Percentiles rank a stretch among this genome's conserved stretches.
Evolutionary conservation across 2,113 vertebrate genomes (phyloP).

Genomic region (Cyrtonyx montezumae): DNA sequence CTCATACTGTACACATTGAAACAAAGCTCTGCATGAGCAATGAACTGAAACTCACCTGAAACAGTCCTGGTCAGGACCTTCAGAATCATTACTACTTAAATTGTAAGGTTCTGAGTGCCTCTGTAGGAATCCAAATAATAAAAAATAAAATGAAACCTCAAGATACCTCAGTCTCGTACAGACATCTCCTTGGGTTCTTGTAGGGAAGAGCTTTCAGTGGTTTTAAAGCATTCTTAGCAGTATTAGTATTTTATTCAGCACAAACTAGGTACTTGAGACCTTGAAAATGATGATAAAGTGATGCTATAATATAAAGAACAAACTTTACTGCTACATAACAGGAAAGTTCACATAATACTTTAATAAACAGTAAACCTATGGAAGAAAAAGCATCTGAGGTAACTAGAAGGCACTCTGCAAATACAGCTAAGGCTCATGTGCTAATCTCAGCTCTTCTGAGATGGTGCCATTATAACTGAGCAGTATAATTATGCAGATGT

Average conservation of each 20-base stretch:
- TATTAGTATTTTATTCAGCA: not conserved
- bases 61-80: not conserved
- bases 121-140: not conserved
- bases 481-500: fast-evolving
- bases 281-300: not conserved
- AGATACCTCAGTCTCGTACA: not conserved
- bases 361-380: not conserved
- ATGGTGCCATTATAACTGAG: fast-evolving
- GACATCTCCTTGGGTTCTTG: not conserved
- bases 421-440: not conserved
- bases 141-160: not conserved
- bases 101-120: not conserved
- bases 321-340: not conserved
- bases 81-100: not conserved
- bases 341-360: not conserved
- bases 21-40: not conserved
- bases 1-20: not conserved
- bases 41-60: not conserved
- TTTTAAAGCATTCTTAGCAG: not conserved
- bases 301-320: not conserved
- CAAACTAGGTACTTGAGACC: not conserved
- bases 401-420: not conserved
- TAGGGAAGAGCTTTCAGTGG: not conserved
- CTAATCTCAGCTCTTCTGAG: not conserved
- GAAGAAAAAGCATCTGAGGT: not conserved